Evolutionary conservation across 2,113 vertebrate genomes (phyloP).

Genomic region (Ailuropoda melanoleuca): DNA sequence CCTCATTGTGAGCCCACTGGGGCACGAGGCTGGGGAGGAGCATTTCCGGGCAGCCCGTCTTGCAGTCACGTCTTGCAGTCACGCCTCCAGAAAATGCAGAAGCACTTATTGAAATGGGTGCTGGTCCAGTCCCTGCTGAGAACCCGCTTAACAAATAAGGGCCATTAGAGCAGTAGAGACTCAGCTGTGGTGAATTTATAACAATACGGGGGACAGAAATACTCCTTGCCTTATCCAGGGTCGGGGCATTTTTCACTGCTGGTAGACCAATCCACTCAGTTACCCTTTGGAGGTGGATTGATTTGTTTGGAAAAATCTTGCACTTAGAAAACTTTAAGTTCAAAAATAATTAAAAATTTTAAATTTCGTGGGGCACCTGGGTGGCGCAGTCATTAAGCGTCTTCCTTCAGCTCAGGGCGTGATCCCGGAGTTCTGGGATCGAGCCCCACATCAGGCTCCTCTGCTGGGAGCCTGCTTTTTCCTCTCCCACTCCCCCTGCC

Average conservation of each 20-base stretch:
- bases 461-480: too few species aligned
- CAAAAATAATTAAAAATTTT: not conserved
- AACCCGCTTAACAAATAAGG: not conserved
- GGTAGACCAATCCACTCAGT: constrained; percentile 81
- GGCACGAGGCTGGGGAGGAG: constrained; percentile 71
- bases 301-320: not conserved
- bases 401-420: too few species aligned
- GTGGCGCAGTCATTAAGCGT: too few species aligned
- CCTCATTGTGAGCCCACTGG: constrained; percentile 72
- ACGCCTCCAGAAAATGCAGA: not conserved
- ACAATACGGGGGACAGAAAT: constrained; percentile 85
- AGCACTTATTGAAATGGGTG: not conserved
- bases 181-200: constrained; percentile 79
- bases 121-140: too few species aligned
- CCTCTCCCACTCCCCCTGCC: too few species aligned
- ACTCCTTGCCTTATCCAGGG: constrained; percentile 87
- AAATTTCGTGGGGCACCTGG: not conserved
- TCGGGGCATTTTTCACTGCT: constrained; percentile 87
- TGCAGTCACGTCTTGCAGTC: not conserved
- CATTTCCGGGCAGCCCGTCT: constrained; percentile 63
- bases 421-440: too few species aligned
- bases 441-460: too few species aligned
- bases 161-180: not conserved
- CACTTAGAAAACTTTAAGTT: constrained; percentile 1
- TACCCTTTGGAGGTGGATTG: not conserved